Conservation (phyloP, 2,113 vertebrate species). For the Pampusana beccarii region DNA sequence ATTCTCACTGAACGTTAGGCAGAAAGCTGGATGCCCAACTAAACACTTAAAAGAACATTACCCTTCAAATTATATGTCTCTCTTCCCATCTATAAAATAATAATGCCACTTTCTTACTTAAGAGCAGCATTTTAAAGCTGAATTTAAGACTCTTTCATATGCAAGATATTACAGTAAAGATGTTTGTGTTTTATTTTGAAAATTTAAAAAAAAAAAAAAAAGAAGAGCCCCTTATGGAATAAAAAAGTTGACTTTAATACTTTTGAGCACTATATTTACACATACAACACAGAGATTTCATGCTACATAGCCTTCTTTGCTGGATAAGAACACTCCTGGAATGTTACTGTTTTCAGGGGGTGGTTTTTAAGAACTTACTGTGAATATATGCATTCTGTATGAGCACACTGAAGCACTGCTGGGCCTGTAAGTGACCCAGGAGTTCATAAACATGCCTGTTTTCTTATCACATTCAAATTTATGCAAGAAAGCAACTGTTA, state of each 20-base stretch:
- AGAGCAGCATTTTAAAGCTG: not conserved
- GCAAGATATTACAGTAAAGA: not conserved
- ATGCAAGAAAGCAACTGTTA: conserved; percentile 8
- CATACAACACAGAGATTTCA: not conserved
- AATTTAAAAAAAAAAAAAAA: not conserved
- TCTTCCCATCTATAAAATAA: conserved; percentile 5
- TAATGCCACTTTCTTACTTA: not conserved
- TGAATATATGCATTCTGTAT: conserved; percentile 21
- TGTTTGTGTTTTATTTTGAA: not conserved
- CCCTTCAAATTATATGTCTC: not conserved
- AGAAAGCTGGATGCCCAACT: conserved; percentile 1
- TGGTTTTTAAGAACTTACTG: conserved; percentile 25
- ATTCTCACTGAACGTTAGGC: not conserved
- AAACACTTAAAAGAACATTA: not conserved
- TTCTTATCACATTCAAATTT: conserved; percentile 35
- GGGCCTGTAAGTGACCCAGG: conserved; percentile 14
- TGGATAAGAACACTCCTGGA: conserved; percentile 29
- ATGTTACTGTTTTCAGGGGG: conserved; percentile 38
- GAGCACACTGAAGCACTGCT: not conserved
- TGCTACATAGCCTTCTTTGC: not conserved
- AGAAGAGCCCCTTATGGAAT: not conserved
- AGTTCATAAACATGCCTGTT: conserved; percentile 16
- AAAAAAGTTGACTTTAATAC: not conserved
- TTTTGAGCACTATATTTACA: not conserved
- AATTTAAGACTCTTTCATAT: not conserved